These are phyloP conservation scores for Habrosyne pyritoides DNA, from an alignment of 2,888 invertebrate species.

Conservation along the genomic window DNA sequence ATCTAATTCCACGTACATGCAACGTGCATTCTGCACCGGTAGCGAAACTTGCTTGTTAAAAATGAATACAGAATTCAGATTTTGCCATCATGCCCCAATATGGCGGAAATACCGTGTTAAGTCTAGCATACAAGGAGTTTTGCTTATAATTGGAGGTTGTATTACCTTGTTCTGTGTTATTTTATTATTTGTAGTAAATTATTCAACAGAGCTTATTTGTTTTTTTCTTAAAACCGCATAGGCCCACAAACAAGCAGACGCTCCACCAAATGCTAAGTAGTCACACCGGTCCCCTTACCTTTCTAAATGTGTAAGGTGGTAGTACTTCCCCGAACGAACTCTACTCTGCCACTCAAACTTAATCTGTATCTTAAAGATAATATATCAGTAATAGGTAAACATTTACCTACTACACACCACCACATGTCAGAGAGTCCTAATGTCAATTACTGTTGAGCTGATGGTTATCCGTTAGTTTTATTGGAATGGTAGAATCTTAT, in stretches of 20 bases:
- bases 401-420: not conserved
- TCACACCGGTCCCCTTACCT: too few relatives aligned
- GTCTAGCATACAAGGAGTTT: not conserved
- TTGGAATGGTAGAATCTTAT: not conserved
- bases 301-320: too few relatives aligned
- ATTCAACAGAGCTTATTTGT: too few relatives aligned
- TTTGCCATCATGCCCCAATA: not conserved
- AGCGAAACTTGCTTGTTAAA: not conserved
- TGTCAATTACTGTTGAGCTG: not conserved
- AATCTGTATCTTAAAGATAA: too few relatives aligned
- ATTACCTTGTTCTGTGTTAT: not conserved
- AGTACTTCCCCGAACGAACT: too few relatives aligned
- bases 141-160: not conserved
- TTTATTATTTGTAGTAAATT: too few relatives aligned
- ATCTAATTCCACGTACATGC: not conserved
- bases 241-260: too few relatives aligned
- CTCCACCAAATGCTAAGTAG: too few relatives aligned
- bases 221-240: too few relatives aligned
- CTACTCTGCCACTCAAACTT: too few relatives aligned
- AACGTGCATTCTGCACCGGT: not conserved
- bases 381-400: too few relatives aligned
- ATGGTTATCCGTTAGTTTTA: not conserved
- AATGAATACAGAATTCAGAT: not conserved
- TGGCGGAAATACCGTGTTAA: not conserved
- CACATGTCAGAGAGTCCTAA: not conserved